Conservation (phyloP, 2,797 vertebrate species). For the Myotis daubentonii region DNA sequence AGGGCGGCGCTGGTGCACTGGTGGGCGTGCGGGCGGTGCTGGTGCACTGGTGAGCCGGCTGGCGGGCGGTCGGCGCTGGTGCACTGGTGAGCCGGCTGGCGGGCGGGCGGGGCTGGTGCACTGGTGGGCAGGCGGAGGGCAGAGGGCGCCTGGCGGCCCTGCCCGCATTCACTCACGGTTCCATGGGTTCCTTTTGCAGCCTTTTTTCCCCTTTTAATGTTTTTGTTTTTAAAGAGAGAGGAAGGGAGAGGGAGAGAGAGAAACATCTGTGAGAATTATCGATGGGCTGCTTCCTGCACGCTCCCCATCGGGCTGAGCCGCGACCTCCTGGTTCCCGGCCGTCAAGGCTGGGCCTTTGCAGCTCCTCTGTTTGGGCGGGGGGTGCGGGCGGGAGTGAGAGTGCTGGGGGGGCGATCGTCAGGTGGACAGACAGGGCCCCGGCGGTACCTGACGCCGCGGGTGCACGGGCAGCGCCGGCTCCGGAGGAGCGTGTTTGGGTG, state of each 20-base stretch:
- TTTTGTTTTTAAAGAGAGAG: no score
- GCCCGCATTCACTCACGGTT: not conserved
- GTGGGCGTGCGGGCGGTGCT: conserved; percentile 85
- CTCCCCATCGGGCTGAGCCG: no score
- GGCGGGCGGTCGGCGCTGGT: conserved; percentile 84
- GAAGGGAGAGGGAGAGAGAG: no score
- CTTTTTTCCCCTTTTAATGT: no score
- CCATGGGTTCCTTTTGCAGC: not conserved
- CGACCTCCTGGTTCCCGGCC: no score
- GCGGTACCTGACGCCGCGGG: not conserved
- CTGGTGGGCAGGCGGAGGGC: conserved; percentile 87
- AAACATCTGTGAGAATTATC: no score
- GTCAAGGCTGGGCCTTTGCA: no score
- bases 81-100: conserved; percentile 89
- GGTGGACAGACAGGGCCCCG: not conserved
- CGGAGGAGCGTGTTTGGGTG: not conserved
- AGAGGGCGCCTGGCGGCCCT: no score
- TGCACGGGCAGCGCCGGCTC: not conserved
- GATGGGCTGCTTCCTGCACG: no score
- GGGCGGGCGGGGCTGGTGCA: conserved; percentile 86
- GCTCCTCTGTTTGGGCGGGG: not conserved
- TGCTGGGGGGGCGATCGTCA: not conserved
- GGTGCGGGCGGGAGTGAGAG: no score
- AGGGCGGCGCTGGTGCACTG: conserved; percentile 90
- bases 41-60: conserved; percentile 91